phyloP scores from a whole-genome alignment of 2,888 invertebrate species.

The Theretra japonica region DNA sequence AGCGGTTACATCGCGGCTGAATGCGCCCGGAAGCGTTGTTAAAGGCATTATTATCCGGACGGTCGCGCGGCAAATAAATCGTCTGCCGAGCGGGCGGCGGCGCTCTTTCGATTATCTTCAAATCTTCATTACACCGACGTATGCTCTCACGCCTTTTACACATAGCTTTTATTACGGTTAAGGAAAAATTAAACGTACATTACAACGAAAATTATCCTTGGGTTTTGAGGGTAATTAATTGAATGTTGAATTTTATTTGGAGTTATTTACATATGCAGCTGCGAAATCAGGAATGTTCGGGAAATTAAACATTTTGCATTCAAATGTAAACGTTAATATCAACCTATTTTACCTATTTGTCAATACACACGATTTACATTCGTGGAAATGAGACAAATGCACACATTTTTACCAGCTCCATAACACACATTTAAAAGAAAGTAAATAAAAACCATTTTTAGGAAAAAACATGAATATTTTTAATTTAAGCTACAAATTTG shows the following conservation, averaged over 20 bases:
- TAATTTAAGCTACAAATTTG: too few relatives aligned
- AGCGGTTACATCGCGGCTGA: conserved; percentile 47
- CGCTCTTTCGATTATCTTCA: conserved; percentile 85
- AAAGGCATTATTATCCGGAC: conserved; percentile 83
- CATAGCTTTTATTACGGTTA: conserved; percentile 28
- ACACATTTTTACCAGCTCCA: too few relatives aligned
- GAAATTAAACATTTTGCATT: too few relatives aligned
- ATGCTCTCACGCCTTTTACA: conserved; percentile 58
- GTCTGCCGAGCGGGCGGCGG: conserved; percentile 67
- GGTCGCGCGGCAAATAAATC: conserved; percentile 83
- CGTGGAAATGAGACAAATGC: too few relatives aligned
- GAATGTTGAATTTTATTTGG: background rate
- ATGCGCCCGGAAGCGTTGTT: conserved; percentile 71
- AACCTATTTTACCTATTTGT: too few relatives aligned
- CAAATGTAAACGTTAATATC: too few relatives aligned
- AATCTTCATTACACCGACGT: conserved; percentile 84
- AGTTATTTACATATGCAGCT: background rate
- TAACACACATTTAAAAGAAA: too few relatives aligned
- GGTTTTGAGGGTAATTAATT: background rate
- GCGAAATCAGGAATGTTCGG: too few relatives aligned
- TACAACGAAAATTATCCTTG: background rate
- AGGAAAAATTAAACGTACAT: conserved; percentile 31
- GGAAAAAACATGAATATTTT: too few relatives aligned
- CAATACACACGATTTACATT: too few relatives aligned
- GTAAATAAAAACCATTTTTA: too few relatives aligned